Percentiles rank a stretch among this genome's conserved stretches.
These are phyloP conservation scores for Enteromius mattozi DNA, from an alignment of 2,797 vertebrate species.

Conservation along the genomic window DNA sequence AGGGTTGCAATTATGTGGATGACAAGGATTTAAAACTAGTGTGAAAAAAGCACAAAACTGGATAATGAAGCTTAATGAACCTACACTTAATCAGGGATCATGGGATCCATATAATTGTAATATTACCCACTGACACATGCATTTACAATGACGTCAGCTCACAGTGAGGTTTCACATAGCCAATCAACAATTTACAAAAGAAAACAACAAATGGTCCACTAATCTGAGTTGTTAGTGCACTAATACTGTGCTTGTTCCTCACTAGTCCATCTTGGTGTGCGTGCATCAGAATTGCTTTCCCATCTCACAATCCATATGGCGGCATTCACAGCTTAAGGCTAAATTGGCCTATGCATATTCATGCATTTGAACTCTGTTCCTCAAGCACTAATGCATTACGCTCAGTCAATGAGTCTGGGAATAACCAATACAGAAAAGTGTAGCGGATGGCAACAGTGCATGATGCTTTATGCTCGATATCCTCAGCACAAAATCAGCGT, in stretches of 20 bases:
- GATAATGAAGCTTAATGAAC: conserved; percentile 4
- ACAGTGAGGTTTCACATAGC: neutral
- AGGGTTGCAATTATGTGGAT: neutral
- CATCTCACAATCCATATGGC: conserved; percentile 51
- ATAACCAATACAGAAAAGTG: conserved; percentile 11
- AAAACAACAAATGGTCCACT: neutral
- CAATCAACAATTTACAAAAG: neutral
- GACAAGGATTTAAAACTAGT: neutral
- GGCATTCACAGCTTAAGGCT: conserved; percentile 58
- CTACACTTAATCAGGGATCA: neutral
- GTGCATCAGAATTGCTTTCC: neutral
- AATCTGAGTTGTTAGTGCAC: conserved; percentile 5
- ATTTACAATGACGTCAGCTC: conserved; percentile 1
- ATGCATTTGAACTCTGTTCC: conserved; percentile 50
- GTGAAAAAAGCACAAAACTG: neutral
- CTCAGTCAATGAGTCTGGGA: conserved; percentile 14
- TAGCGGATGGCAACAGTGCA: conserved; percentile 11
- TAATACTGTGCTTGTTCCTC: neutral
- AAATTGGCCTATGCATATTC: conserved; percentile 43
- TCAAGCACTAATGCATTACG: conserved; percentile 63
- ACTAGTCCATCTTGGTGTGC: neutral
- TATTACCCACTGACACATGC: neutral
- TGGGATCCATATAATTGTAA: neutral
- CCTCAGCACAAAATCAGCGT: neutral
- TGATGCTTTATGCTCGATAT: neutral